These are phyloP conservation scores for Apotomis betuletana DNA, from an alignment of 2,888 invertebrate genomes.

Conservation along the genomic window DNA sequence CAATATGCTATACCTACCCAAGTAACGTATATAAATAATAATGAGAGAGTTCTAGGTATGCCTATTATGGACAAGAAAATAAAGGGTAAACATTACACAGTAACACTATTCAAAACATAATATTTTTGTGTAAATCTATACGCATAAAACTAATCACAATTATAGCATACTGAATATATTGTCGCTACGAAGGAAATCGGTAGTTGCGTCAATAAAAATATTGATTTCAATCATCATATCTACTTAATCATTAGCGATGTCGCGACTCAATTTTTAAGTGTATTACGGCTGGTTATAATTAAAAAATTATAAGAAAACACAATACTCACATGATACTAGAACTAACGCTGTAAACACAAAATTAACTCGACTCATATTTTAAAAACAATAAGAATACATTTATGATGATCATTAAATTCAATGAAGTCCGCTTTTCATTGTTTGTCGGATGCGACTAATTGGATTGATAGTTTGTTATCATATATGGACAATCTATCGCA, in stretches of 20 bases:
- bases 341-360: conserved; percentile 38
- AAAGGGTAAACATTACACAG: too few relatives aligned
- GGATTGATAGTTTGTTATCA: conserved; percentile 24
- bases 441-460: conserved; percentile 37
- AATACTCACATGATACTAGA: conserved; percentile 46
- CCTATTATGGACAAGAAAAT: too few relatives aligned
- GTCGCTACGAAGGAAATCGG: too few relatives aligned
- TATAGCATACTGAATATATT: too few relatives aligned
- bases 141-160: too few relatives aligned
- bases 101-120: too few relatives aligned
- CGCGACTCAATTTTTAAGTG: not conserved
- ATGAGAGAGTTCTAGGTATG: too few relatives aligned
- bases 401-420: not conserved
- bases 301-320: conserved; percentile 2
- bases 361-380: conserved; percentile 43
- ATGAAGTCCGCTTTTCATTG: conserved; percentile 18
- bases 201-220: too few relatives aligned
- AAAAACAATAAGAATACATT: conserved; percentile 13
- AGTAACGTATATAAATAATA: too few relatives aligned
- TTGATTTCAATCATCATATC: too few relatives aligned
- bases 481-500: conserved; percentile 23
- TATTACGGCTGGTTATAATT: not conserved
- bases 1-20: too few relatives aligned
- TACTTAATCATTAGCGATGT: not conserved
- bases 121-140: too few relatives aligned